Percentiles rank a stretch among this genome's conserved stretches.
Evolutionary conservation across 1,140 invertebrate genomes (phyloP).

Genomic region (Drosophila sp.): DNA sequence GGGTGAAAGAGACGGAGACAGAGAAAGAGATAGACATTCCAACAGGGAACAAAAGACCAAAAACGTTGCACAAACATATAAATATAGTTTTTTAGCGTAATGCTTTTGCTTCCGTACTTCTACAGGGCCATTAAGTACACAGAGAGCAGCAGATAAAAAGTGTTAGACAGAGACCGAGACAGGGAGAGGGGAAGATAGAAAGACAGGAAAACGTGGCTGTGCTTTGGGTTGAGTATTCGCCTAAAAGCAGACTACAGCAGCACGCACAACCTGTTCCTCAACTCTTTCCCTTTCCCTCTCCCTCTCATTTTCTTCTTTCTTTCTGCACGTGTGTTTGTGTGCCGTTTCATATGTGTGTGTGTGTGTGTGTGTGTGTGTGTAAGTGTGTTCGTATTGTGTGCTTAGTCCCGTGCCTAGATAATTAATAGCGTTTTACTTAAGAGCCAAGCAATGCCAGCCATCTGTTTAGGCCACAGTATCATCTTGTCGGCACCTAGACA

Average conservation of each 20-base stretch:
- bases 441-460: constrained; percentile 76
- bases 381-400: constrained; percentile 24
- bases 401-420: constrained; percentile 52
- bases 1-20: background rate
- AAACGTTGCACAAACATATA: constrained; percentile 54
- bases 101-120: constrained; percentile 75
- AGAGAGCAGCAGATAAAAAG: background rate
- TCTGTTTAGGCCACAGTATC: constrained; percentile 63
- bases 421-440: constrained; percentile 82
- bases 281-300: background rate
- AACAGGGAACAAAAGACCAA: constrained; percentile 46
- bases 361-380: constrained; percentile 1
- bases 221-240: constrained; percentile 36
- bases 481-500: constrained; percentile 32
- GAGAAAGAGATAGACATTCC: background rate
- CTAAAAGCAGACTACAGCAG: constrained; percentile 42
- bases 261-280: constrained; percentile 13
- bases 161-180: background rate
- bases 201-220: background rate
- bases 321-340: constrained; percentile 8
- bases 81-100: constrained; percentile 57
- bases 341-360: constrained; percentile 14
- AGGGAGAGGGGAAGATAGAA: background rate
- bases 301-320: background rate
- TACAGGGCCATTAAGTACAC: constrained; percentile 26